Percentiles rank a stretch among this genome's conserved stretches.
Conservation (phyloP, 2,113 vertebrate species). For the Brachionichthys hirsutus region DNA sequence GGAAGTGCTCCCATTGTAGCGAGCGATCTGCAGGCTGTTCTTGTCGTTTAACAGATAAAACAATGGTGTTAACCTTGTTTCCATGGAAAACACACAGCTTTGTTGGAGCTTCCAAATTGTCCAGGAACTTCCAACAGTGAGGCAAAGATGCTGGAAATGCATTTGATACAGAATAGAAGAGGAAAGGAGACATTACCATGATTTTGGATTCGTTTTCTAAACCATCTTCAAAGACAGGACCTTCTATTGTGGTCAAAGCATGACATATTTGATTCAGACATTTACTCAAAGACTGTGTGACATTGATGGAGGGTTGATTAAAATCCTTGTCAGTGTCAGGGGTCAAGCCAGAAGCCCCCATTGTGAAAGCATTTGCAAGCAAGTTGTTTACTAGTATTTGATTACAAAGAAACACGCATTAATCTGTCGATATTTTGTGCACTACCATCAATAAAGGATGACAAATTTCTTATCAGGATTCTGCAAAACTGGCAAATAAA, state of each 20-base stretch:
- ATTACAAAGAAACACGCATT: neutral
- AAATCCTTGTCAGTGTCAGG: slow-evolving; percentile 30
- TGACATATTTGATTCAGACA: slow-evolving; percentile 2
- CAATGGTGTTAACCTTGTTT: slow-evolving; percentile 51
- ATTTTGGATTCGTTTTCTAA: neutral
- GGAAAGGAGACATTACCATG: neutral
- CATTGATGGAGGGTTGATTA: slow-evolving; percentile 11
- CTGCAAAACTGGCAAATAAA: too few relatives aligned
- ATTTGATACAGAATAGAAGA: slow-evolving; percentile 11
- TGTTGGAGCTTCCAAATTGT: slow-evolving; percentile 33
- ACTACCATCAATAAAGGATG: neutral
- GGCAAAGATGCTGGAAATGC: slow-evolving; percentile 2
- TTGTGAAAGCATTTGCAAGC: too few relatives aligned
- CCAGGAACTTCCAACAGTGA: slow-evolving; percentile 20
- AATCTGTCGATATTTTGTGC: neutral
- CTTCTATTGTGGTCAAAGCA: neutral
- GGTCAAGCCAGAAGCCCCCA: slow-evolving; percentile 22
- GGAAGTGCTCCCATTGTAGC: slow-evolving; percentile 24
- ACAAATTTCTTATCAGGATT: too few relatives aligned
- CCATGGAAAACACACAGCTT: slow-evolving; percentile 55
- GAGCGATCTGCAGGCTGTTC: slow-evolving; percentile 19
- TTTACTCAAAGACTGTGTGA: slow-evolving; percentile 21
- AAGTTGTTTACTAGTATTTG: neutral
- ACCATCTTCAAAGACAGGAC: neutral
- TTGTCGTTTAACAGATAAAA: slow-evolving; percentile 23